These are phyloP conservation scores for Hepsetus odoe DNA, from an alignment of 2,113 vertebrate species.

Conservation along the genomic window DNA sequence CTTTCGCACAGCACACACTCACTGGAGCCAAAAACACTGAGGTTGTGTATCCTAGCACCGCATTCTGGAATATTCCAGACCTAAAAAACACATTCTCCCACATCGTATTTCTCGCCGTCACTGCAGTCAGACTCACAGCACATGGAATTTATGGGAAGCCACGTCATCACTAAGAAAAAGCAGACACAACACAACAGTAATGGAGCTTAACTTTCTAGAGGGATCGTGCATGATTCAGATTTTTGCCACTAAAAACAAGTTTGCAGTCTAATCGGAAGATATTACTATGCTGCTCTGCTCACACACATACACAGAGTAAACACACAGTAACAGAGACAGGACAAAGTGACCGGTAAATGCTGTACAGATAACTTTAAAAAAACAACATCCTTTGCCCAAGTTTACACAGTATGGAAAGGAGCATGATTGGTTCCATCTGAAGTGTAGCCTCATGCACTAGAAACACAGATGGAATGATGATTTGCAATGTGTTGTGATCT, in stretches of 20 bases:
- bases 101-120: background rate
- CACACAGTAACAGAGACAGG: background rate
- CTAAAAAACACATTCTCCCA: conserved; percentile 14
- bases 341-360: background rate
- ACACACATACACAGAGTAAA: background rate
- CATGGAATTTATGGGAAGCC: conserved; percentile 24
- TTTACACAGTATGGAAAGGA: background rate
- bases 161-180: conserved; percentile 31
- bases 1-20: background rate
- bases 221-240: background rate
- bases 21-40: conserved; percentile 20
- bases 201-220: background rate
- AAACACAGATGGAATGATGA: background rate
- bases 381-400: background rate
- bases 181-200: background rate
- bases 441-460: background rate
- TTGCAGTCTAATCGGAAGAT: background rate
- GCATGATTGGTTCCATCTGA: background rate
- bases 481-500: background rate
- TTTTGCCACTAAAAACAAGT: background rate
- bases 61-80: conserved; percentile 37
- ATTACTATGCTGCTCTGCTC: background rate
- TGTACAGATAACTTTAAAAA: conserved; percentile 2
- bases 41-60: background rate
- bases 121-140: conserved; percentile 17